A percentile compares a stretch with the other conserved stretches of the same genome.
phyloP scores from a whole-genome alignment of 2,797 vertebrate genomes.

The Tympanoctomys barrerae region DNA sequence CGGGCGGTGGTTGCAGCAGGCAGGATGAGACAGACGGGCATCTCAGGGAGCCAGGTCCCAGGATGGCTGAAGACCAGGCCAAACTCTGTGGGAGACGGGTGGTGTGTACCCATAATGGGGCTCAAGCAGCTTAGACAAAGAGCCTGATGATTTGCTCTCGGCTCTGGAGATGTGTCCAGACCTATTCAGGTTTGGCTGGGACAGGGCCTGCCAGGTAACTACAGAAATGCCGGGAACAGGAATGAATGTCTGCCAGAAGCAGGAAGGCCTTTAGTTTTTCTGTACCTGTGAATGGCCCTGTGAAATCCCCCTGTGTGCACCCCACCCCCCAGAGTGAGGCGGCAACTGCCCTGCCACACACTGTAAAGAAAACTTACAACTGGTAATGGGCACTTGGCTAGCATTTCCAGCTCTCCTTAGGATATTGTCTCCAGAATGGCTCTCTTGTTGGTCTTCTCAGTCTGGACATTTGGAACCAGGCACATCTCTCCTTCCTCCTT shows the following conservation, averaged over 20 bases:
- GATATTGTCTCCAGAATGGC: not conserved
- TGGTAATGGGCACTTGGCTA: not conserved
- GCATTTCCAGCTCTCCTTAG: not conserved
- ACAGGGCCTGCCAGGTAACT: not conserved
- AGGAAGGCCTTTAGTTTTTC: not conserved
- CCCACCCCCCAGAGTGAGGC: not conserved
- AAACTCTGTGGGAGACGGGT: conserved; percentile 22
- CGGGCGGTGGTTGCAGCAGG: not conserved
- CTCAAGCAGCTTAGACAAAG: conserved; percentile 52
- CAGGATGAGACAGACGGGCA: conserved; percentile 61
- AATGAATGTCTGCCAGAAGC: too few relatives aligned
- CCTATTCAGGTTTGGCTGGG: conserved; percentile 56
- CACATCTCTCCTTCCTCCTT: not conserved
- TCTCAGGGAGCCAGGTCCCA: conserved; percentile 29
- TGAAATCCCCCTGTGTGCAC: not conserved
- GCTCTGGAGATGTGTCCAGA: conserved; percentile 23
- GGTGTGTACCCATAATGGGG: not conserved
- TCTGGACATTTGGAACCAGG: not conserved
- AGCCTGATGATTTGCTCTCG: not conserved
- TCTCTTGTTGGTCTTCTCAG: not conserved
- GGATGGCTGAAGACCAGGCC: not conserved
- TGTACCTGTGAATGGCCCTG: not conserved
- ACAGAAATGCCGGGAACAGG: not conserved
- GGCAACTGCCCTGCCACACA: not conserved
- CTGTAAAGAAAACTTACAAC: not conserved